Evolutionary conservation across 2,113 vertebrate species (phyloP).

Genomic region (Etia nguti): DNA sequence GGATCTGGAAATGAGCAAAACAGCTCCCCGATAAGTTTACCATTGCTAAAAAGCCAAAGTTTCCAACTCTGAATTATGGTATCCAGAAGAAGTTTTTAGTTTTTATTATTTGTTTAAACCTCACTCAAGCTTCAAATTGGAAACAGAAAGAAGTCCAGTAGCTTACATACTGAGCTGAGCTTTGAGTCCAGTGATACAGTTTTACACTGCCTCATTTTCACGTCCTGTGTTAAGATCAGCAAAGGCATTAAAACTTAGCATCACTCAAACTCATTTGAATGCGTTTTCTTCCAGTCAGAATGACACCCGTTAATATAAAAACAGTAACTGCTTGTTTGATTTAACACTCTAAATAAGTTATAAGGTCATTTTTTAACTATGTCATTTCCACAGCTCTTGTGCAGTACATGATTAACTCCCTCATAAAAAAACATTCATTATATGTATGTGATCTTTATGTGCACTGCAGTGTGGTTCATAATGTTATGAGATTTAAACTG

Average conservation of each 20-base stretch:
- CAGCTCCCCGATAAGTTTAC: neutral
- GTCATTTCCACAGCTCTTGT: too few species aligned
- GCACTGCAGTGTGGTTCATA: neutral
- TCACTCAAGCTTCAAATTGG: neutral
- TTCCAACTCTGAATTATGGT: neutral
- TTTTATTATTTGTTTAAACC: neutral
- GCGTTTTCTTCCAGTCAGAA: too few species aligned
- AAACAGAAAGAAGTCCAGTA: neutral
- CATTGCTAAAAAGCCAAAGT: neutral
- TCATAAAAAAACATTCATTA: neutral
- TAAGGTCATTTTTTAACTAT: too few species aligned
- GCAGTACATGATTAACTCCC: neutral
- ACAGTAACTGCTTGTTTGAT: too few species aligned
- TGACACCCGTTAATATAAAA: too few species aligned
- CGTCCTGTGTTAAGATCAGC: neutral
- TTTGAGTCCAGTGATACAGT: neutral
- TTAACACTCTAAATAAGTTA: too few species aligned
- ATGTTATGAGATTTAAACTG: neutral
- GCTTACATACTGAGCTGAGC: neutral
- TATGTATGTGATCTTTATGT: neutral
- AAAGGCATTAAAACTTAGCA: neutral
- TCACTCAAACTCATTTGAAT: too few species aligned
- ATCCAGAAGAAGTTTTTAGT: accelerated
- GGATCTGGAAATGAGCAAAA: neutral
- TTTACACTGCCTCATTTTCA: neutral